These are phyloP conservation scores for Nomia melanderi DNA, from an alignment of 1,140 invertebrate genomes.

Conservation along the genomic window DNA sequence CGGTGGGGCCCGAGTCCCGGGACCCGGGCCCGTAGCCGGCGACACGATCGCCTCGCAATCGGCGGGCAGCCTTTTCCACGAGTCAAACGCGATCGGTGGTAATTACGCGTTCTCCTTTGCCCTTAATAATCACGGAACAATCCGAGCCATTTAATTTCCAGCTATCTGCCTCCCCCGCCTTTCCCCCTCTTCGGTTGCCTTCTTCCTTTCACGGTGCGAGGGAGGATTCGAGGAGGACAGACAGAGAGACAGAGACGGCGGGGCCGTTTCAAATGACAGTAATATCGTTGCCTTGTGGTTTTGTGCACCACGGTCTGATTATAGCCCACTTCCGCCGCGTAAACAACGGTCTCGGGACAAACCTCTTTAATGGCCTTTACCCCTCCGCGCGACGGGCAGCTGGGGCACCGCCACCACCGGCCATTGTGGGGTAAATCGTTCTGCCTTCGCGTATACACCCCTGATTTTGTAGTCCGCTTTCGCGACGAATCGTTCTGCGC, in stretches of 20 bases:
- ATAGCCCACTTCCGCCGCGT: conserved; percentile 76
- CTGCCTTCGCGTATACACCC: conserved; percentile 13
- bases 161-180: conserved; percentile 5
- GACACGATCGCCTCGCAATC: conserved; percentile 51
- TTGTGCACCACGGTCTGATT: conserved; percentile 76
- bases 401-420: neutral
- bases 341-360: conserved; percentile 75
- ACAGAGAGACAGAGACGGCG: too few species aligned
- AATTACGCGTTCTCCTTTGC: conserved; percentile 52
- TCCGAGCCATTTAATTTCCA: conserved; percentile 74
- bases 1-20: neutral
- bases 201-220: conserved; percentile 44
- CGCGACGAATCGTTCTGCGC: too few species aligned
- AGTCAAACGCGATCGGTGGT: conserved; percentile 54
- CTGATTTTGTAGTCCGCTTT: neutral
- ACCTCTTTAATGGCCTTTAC: conserved; percentile 74
- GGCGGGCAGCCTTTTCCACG: conserved; percentile 42
- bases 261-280: conserved; percentile 75
- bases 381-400: conserved; percentile 58
- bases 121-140: conserved; percentile 64
- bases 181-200: neutral
- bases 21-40: conserved; percentile 1
- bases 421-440: conserved; percentile 44
- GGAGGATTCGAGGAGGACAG: conserved; percentile 54
- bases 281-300: conserved; percentile 77